These are phyloP conservation scores for Meriones unguiculatus DNA, from an alignment of 2,113 vertebrate species.

Conservation along the genomic window DNA sequence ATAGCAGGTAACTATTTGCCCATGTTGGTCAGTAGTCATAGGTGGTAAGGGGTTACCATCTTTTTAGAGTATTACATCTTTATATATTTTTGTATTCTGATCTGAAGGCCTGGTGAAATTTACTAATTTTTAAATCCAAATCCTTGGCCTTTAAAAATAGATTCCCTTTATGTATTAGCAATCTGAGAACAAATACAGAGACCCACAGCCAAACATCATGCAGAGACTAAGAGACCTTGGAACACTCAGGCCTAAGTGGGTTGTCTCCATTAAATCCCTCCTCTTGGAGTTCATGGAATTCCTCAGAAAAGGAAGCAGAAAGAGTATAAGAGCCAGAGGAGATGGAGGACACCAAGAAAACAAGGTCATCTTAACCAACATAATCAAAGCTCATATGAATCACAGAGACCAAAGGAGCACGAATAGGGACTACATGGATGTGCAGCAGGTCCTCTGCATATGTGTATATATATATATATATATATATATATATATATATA, in stretches of 20 bases:
- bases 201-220: background rate
- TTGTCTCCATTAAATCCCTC: background rate
- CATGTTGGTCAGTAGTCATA: background rate
- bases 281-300: background rate
- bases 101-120: background rate
- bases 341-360: background rate
- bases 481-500: no score
- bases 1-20: background rate
- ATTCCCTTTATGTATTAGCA: background rate
- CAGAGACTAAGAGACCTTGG: background rate
- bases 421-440: background rate
- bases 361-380: background rate
- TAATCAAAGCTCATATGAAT: background rate
- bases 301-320: background rate
- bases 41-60: background rate
- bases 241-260: background rate
- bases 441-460: background rate
- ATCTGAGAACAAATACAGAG: background rate
- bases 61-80: background rate
- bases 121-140: constrained; percentile 49
- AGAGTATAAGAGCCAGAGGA: background rate
- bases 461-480: no score
- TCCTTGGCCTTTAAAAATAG: constrained; percentile 12
- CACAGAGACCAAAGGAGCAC: background rate
- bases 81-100: background rate